Evolutionary conservation across 2,797 vertebrate species (phyloP).

Genomic region (Cynopterus sphinx): DNA sequence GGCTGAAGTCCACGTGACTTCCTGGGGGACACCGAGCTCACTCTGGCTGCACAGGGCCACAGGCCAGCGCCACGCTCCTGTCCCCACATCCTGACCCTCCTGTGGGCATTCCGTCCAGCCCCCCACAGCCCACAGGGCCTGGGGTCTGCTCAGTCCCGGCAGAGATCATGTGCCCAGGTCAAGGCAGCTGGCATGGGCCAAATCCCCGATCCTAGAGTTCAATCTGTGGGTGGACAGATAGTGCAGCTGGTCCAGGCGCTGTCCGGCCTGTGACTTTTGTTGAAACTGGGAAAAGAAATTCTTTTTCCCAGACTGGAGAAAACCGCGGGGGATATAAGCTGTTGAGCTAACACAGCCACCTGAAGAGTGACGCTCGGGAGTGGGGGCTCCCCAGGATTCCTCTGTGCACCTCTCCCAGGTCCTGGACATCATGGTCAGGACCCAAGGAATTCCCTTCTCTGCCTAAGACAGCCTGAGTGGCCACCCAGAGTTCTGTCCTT

Average conservation of each 20-base stretch:
- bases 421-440: fast-evolving
- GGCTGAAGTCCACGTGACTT: fast-evolving
- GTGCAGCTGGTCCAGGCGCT: background rate
- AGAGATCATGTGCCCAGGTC: background rate
- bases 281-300: background rate
- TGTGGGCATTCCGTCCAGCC: background rate
- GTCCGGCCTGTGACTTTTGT: background rate
- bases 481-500: background rate
- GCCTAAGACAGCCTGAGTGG: background rate
- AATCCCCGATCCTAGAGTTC: background rate
- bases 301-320: background rate
- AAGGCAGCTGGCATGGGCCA: background rate
- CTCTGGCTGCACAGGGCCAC: background rate
- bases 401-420: background rate
- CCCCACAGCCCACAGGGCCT: too few relatives aligned
- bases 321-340: background rate
- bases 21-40: background rate
- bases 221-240: background rate
- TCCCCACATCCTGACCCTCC: too few relatives aligned
- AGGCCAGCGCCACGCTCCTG: fast-evolving
- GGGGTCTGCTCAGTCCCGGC: fast-evolving
- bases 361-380: too few relatives aligned
- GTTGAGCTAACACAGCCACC: background rate
- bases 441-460: background rate
- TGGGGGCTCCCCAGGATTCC: background rate